Base-by-base conservation (phyloP, 2,888 invertebrate genomes). In the Electrophaes corylata region DNA sequence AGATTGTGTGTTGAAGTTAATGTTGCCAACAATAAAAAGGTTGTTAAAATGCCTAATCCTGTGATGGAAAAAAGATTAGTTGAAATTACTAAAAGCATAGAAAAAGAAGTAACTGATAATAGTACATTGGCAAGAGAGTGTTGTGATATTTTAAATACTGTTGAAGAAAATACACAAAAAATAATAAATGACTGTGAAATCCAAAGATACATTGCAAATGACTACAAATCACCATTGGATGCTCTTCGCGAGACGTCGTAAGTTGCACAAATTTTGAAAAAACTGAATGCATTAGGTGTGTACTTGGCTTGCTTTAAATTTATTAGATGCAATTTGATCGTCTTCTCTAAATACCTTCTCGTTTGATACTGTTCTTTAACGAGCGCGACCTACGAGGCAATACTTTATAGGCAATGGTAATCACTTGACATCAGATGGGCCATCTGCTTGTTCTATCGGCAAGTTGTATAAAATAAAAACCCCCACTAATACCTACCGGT, bases 221-320 rank as follows among this genome's bases (percentile, higher is more conserved):
- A 91, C 69, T 91, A 91, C 61, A 79, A 76, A 73, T 91, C 91
- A 5, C 91, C 91, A 20, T 67, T 91, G 26, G 84, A 84, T 60
- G 82, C 90, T 18, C 79, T 91, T 67, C 79, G 75, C 54, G 67
- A 66, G 49, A 78, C 73, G 49, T 78, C 73, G 88, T 88, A 83
- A 88, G 88, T 84, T 65, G 23, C 14, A 23, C 31, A 49, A n/a
- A n/a, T 11, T 31, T 1, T 20, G 40, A 23, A 43, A 33, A 11
- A 3, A 33, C 20, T 23, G 11, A 18, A 41, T 12, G 33, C 40
- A 39, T 20, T 12, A 12, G n/a, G n/a, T n/a, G n/a, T 18, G 12
- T 18, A 19, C 8, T 46, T 8, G 14, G 39, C 26, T 46, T 48
- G 20, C 37, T 47, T 39, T 55, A 49, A 44, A 46, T 60, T n/a